Conservation (phyloP, 1,140 invertebrate genomes). For the Bombus affinis region DNA sequence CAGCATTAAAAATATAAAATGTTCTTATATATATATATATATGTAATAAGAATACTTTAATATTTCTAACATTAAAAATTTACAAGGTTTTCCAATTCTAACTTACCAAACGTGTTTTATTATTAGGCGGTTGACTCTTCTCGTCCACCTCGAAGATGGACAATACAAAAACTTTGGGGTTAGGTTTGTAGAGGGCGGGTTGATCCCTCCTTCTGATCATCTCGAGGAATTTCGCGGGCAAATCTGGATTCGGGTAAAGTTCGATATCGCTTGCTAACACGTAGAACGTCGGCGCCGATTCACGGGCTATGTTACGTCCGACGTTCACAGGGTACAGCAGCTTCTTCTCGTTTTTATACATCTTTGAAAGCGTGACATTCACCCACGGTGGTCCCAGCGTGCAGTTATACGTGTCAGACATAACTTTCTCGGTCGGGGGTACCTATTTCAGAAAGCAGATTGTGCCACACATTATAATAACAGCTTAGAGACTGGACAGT, state of each 20-base stretch:
- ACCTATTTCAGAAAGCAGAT: constrained; percentile 81
- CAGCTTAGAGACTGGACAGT: not conserved
- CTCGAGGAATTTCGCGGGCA: constrained; percentile 90
- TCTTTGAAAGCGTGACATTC: constrained; percentile 85
- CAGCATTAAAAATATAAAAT: too few relatives aligned
- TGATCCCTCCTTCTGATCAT: constrained; percentile 89
- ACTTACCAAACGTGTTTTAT: constrained; percentile 87
- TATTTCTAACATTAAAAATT: too few relatives aligned
- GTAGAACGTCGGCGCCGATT: constrained; percentile 91
- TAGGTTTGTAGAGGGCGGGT: constrained; percentile 85
- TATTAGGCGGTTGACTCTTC: constrained; percentile 87
- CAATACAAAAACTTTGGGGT: constrained; percentile 90
- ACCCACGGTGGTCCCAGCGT: constrained; percentile 86
- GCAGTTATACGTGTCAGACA: constrained; percentile 87
- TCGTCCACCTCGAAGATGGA: constrained; percentile 93
- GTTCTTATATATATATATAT: too few relatives aligned
- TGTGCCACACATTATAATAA: not conserved
- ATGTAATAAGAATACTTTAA: too few relatives aligned
- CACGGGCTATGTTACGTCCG: constrained; percentile 92
- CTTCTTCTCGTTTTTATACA: constrained; percentile 91
- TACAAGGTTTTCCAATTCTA: not conserved
- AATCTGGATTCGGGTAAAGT: constrained; percentile 91
- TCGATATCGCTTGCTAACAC: constrained; percentile 94
- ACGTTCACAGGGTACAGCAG: constrained; percentile 94
- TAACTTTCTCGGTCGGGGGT: constrained; percentile 85